phyloP scores from a whole-genome alignment of 2,888 invertebrate species.

The Malacosoma neustria region DNA sequence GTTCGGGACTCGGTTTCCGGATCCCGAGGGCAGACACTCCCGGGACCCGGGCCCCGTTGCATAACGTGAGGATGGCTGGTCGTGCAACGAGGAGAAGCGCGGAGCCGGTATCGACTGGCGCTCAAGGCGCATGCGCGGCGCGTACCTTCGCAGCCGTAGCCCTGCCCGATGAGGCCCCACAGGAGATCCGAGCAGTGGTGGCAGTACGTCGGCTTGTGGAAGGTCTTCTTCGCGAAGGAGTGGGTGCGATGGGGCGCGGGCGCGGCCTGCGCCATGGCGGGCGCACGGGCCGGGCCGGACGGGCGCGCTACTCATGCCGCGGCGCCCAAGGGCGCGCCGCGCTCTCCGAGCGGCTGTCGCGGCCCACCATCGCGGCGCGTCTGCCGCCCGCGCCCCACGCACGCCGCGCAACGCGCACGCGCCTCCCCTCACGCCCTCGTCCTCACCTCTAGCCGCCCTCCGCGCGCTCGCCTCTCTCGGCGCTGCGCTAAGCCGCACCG shows the following conservation, averaged over 20 bases:
- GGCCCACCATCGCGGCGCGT: conserved; percentile 74
- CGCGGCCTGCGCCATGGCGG: conserved; percentile 75
- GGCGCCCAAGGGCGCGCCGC: conserved; percentile 75
- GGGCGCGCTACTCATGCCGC: conserved; percentile 72
- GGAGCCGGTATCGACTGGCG: conserved; percentile 54
- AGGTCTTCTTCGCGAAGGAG: conserved; percentile 99
- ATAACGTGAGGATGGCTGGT: conserved; percentile 41
- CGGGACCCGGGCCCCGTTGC: conserved; percentile 56
- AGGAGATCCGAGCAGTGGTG: conserved; percentile 99
- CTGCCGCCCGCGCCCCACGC: conserved; percentile 54
- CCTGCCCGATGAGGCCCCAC: conserved; percentile 99
- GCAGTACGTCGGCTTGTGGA: conserved; percentile 99
- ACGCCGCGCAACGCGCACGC: conserved; percentile 33
- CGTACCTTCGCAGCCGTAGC: conserved; percentile 99
- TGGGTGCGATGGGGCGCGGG: conserved; percentile 83
- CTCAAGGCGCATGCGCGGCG: conserved; percentile 63
- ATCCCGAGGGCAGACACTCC: conserved; percentile 63
- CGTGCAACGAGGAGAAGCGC: conserved; percentile 42
- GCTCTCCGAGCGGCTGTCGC: conserved; percentile 74
- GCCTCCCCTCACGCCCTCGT: conserved; percentile 25
- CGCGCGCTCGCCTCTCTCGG: conserved; percentile 17
- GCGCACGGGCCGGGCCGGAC: conserved; percentile 71
- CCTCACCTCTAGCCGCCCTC: conserved; percentile 21
- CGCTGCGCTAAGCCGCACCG: conserved; percentile 29
- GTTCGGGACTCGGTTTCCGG: conserved; percentile 16